Evolutionary conservation across 2,113 vertebrate genomes (phyloP).

Genomic region (Thalassarche chlororhynchos): DNA sequence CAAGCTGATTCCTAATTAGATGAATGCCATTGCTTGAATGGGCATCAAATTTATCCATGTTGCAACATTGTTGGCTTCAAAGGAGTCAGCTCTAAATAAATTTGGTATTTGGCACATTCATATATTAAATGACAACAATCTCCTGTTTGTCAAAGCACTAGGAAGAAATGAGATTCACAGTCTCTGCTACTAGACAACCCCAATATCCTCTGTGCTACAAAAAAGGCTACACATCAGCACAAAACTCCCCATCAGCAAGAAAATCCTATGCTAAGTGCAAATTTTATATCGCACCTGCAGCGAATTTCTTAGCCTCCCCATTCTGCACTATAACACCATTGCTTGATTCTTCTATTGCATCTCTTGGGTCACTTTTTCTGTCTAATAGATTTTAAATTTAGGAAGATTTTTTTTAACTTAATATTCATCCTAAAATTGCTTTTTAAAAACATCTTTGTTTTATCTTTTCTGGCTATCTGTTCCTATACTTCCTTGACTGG

Average conservation of each 20-base stretch:
- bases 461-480: background rate
- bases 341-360: background rate
- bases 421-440: background rate
- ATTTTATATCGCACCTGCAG: background rate
- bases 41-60: background rate
- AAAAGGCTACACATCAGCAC: background rate
- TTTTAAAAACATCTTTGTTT: background rate
- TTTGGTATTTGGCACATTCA: background rate
- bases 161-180: background rate
- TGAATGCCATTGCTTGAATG: background rate
- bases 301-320: background rate
- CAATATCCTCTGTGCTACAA: background rate
- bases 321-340: background rate
- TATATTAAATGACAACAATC: background rate
- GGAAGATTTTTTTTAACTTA: background rate
- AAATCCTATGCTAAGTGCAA: background rate
- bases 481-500: background rate
- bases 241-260: background rate
- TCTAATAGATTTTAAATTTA: background rate
- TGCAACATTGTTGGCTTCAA: background rate
- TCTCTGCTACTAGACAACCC: background rate
- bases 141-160: background rate
- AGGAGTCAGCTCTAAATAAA: background rate
- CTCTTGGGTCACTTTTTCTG: background rate
- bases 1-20: background rate